These are phyloP conservation scores for Squalus acanthias DNA, from an alignment of 2,797 vertebrate genomes.

Conservation along the genomic window DNA sequence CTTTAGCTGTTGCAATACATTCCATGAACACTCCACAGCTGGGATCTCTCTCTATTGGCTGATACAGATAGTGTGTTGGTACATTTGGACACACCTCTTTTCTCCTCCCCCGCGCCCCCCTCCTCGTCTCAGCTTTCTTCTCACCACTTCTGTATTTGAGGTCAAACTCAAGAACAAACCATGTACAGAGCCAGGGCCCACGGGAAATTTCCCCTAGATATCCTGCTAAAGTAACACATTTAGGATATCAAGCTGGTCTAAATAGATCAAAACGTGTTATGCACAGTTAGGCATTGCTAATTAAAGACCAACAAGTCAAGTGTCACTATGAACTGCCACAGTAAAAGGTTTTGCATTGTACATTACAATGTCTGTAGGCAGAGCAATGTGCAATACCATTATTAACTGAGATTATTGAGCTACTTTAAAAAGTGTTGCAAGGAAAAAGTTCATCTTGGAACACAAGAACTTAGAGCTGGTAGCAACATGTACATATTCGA, in stretches of 20 bases:
- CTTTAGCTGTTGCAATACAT: background rate
- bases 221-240: background rate
- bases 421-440: background rate
- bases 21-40: background rate
- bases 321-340: background rate
- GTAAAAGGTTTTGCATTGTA: background rate
- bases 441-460: background rate
- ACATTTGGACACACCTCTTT: background rate
- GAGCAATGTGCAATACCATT: background rate
- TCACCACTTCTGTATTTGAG: too few relatives aligned
- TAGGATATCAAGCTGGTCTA: background rate
- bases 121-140: background rate
- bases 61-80: background rate
- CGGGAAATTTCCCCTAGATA: background rate
- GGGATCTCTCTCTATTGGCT: background rate
- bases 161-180: background rate
- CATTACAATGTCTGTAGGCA: background rate
- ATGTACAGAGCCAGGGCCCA: background rate
- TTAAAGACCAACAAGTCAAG: background rate
- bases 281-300: background rate
- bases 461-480: background rate
- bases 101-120: background rate
- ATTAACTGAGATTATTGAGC: background rate
- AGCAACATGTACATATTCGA: background rate
- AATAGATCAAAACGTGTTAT: background rate